phyloP scores from a whole-genome alignment of 2,113 vertebrate genomes.

The Nyctereutes procyonoides region DNA sequence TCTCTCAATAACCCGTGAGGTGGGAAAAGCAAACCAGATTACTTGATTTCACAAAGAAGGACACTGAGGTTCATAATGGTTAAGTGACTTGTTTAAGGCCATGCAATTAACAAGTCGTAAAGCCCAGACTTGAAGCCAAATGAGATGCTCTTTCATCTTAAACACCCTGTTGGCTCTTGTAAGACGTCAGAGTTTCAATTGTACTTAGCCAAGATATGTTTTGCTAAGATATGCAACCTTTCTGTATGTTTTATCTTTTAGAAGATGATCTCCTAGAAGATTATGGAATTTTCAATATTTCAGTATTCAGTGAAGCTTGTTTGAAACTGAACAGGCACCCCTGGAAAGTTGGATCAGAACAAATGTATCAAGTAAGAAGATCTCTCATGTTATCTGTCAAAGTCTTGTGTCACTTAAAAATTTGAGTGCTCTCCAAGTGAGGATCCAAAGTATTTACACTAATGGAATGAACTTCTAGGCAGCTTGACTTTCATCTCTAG shows the following conservation, averaged over 20 bases:
- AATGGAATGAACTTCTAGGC: neutral
- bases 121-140: neutral
- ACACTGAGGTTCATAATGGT: neutral
- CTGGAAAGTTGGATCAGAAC: conserved; percentile 80
- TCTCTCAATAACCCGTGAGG: neutral
- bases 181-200: neutral
- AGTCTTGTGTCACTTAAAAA: neutral
- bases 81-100: neutral
- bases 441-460: neutral
- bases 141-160: neutral
- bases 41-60: neutral
- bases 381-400: neutral
- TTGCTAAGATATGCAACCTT: neutral
- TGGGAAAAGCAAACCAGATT: neutral
- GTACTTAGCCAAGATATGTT: neutral
- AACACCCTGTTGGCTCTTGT: neutral
- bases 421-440: neutral
- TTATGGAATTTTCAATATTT: conserved; percentile 66
- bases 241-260: conserved; percentile 59
- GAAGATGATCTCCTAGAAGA: conserved; percentile 68
- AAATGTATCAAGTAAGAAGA: conserved; percentile 84
- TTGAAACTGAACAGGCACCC: conserved; percentile 87
- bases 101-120: neutral
- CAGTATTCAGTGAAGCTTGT: conserved; percentile 86
- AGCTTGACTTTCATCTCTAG: conserved; percentile 8